These are phyloP conservation scores for Tachysurus vachellii DNA, from an alignment of 2,113 vertebrate species.

Conservation along the genomic window DNA sequence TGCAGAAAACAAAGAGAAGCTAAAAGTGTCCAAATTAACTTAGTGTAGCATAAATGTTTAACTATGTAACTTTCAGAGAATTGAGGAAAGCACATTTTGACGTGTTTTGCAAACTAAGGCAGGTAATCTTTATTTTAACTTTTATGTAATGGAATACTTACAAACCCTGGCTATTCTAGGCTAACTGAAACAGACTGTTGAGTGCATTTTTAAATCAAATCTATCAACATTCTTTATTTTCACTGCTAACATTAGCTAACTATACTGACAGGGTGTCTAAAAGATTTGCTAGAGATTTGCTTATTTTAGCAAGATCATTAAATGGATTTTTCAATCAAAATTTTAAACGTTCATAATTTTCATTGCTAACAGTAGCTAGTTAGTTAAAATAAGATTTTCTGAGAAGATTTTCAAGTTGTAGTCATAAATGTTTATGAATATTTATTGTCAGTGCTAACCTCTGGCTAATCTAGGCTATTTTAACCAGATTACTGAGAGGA, in stretches of 20 bases:
- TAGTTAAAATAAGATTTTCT: neutral
- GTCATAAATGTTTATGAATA: neutral
- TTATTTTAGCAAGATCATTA: too few species aligned
- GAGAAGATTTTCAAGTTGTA: neutral
- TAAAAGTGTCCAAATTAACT: conserved; percentile 4
- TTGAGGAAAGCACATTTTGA: neutral
- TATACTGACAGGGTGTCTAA: neutral
- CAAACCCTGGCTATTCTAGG: too few species aligned
- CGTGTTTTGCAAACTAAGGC: neutral
- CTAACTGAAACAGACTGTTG: too few species aligned
- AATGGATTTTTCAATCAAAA: too few species aligned
- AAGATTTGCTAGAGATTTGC: too few species aligned
- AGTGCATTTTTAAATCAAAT: too few species aligned
- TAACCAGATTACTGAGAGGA: neutral
- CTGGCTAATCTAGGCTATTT: neutral
- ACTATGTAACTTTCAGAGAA: neutral
- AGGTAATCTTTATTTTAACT: neutral
- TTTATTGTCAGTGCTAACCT: neutral
- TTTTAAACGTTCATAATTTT: neutral
- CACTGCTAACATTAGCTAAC: neutral
- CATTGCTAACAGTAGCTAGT: neutral
- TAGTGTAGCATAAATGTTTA: neutral
- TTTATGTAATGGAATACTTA: neutral
- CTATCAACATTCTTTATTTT: too few species aligned
- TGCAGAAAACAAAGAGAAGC: neutral